Base-by-base conservation (phyloP, 2,888 invertebrate species). In the Trisateles emortualis region DNA sequence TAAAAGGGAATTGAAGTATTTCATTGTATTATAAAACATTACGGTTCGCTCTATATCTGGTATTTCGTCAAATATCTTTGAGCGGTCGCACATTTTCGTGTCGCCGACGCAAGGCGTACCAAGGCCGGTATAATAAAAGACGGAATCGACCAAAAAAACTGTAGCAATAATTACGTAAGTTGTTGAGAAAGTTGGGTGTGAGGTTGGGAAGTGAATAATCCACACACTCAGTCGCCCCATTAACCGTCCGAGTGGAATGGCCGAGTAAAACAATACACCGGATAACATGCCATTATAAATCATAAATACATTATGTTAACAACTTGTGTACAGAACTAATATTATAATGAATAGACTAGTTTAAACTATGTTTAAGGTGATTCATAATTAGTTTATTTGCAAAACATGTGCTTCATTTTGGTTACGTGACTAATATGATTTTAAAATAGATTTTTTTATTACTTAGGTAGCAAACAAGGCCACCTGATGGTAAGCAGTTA, bases 51-150 rank as follows among this genome's bases (percentile, higher is more conserved):
- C 68, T 70, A 78, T 76, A 78, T 78, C 67, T 58, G 41, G 38
- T 64, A 74, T 86, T 85, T 86, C 84, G 81, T 79, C 79, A 84
- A 87, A 82, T 82, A 82, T 81, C 68, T 85, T 81, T 83, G 83
- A 78, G 68, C 73, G 49, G 70, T 75, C 78, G 79, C 68, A 75
- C 69, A 79, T 75, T 82, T 83, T 84, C 74, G 76, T 83, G 79
- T 78, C 78, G 75, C 78, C 70, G 60, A 66, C 78, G 74, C 75
- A 77, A 81, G 78, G 58, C 73, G 76, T 78, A 83, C 76, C 87
- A 88, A 88, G 88, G 88, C 81, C 83, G 73, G 63, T 78, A 76
- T 76, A 76, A 80, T 81, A 79, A 80, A 80, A 78, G 78, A n/a
- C 74, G 78, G 83, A 83, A 78, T 86, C 76, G 78, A 74, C 78